phyloP scores from a whole-genome alignment of 1,140 invertebrate genomes.

The Sitobion miscanthi region DNA sequence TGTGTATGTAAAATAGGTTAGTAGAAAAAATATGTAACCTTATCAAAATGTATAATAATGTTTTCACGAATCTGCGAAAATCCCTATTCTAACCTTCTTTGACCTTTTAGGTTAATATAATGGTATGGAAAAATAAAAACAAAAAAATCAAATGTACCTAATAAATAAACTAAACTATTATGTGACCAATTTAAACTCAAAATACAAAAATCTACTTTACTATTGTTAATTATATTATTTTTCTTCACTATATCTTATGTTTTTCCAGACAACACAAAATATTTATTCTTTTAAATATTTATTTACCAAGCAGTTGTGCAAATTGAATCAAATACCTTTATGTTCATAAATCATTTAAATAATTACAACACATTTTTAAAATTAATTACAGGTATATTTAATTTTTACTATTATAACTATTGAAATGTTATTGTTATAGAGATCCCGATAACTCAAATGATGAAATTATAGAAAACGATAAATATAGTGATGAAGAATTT shows the following conservation, averaged over 20 bases:
- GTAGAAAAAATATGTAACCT: too few species aligned
- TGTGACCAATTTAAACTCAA: not conserved
- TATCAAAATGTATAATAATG: too few species aligned
- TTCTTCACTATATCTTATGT: not conserved
- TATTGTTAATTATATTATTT: not conserved
- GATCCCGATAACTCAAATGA: not conserved
- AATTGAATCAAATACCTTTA: not conserved
- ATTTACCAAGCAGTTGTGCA: not conserved
- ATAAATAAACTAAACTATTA: not conserved
- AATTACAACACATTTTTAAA: not conserved
- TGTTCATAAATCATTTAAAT: not conserved
- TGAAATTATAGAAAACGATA: slow-evolving; percentile 4
- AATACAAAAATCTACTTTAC: not conserved
- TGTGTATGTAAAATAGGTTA: too few species aligned
- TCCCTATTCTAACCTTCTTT: too few species aligned
- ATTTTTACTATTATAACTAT: not conserved
- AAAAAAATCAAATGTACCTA: too few species aligned
- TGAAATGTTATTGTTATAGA: not conserved
- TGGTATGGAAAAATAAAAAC: too few species aligned
- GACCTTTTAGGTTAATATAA: too few species aligned
- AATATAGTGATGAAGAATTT: slow-evolving; percentile 25
- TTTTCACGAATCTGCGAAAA: too few species aligned
- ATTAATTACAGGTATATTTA: not conserved
- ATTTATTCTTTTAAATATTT: not conserved
- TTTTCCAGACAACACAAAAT: not conserved